phyloP scores from a whole-genome alignment of 1,140 invertebrate species.

The Drosophila watanabei region DNA sequence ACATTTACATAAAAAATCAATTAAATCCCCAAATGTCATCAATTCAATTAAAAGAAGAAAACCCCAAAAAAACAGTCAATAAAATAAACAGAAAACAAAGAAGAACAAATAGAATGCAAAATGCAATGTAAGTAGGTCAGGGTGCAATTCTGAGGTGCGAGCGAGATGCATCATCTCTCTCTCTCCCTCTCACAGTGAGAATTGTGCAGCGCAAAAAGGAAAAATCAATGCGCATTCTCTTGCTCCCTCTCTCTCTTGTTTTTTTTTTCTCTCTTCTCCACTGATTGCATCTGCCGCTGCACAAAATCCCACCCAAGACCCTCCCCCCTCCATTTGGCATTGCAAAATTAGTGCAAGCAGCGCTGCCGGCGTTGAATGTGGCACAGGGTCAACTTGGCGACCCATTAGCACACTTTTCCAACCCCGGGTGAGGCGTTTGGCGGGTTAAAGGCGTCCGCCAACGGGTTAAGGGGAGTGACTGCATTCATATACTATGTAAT shows the following conservation, averaged over 20 bases:
- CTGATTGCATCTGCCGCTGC: constrained; percentile 35
- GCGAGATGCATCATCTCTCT: not conserved
- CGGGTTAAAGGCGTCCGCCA: constrained; percentile 6
- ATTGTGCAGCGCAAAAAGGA: constrained; percentile 51
- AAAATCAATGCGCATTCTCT: constrained; percentile 68
- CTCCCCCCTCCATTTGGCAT: constrained; percentile 23
- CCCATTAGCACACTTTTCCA: constrained; percentile 84
- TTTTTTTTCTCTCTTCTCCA: not conserved
- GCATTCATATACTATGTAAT: constrained; percentile 9
- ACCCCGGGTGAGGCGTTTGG: constrained; percentile 10
- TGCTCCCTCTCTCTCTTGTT: constrained; percentile 1
- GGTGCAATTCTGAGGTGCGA: constrained; percentile 59
- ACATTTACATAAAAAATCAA: constrained; percentile 17
- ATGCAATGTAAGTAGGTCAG: constrained; percentile 81
- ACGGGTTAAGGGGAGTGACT: constrained; percentile 8
- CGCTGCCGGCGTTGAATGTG: constrained; percentile 57
- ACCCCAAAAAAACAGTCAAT: constrained; percentile 13
- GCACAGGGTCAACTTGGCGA: constrained; percentile 83
- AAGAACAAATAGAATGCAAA: constrained; percentile 20
- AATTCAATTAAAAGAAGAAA: constrained; percentile 35
- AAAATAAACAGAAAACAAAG: constrained; percentile 54
- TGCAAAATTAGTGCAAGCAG: constrained; percentile 73
- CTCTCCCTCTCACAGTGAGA: constrained; percentile 1
- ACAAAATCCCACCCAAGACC: constrained; percentile 30
- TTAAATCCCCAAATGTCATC: constrained; percentile 9